Evolutionary conservation across 2,888 invertebrate species (phyloP).

Genomic region (Nephrotoma appendiculata): DNA sequence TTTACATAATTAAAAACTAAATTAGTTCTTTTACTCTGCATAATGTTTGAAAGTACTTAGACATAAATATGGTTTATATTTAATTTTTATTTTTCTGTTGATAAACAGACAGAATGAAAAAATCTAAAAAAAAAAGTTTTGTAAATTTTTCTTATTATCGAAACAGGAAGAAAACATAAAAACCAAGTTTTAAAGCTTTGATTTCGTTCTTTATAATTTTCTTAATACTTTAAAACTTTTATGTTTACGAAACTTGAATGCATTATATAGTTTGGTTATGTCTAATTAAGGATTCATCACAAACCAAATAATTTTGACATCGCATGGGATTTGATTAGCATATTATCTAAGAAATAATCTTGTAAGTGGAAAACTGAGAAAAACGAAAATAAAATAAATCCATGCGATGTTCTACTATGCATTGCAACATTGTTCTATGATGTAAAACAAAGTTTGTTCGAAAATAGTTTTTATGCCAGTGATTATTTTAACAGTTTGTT

Average conservation of each 20-base stretch:
- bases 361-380: neutral
- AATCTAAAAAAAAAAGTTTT: neutral
- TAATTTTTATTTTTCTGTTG: neutral
- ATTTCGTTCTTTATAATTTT: neutral
- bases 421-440: neutral
- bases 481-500: neutral
- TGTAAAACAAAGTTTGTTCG: neutral
- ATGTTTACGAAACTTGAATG: neutral
- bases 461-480: neutral
- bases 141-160: neutral
- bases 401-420: neutral
- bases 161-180: neutral
- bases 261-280: neutral
- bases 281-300: neutral
- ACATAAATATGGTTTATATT: neutral
- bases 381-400: neutral
- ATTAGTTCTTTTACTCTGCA: neutral
- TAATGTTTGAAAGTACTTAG: neutral
- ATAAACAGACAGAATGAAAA: neutral
- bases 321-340: neutral
- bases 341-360: neutral
- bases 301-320: neutral
- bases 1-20: neutral
- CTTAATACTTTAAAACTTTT: neutral
- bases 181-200: neutral